Conservation (phyloP, 2,113 vertebrate species). For the Ameiurus melas region DNA sequence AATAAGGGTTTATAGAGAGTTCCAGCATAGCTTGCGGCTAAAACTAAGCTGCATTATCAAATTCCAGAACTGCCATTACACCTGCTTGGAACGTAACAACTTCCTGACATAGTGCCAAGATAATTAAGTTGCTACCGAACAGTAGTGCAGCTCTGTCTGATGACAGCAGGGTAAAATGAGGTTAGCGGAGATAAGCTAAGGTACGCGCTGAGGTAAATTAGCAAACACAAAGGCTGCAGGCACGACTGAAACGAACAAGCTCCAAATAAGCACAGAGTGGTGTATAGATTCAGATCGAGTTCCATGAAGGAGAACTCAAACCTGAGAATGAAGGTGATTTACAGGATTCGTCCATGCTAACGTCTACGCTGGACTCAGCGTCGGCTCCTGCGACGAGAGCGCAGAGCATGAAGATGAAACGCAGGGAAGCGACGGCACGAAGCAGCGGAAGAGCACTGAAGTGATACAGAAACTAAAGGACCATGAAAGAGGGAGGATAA, state of each 20-base stretch:
- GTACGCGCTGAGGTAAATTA: neutral
- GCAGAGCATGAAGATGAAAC: conserved; percentile 21
- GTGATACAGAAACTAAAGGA: conserved; percentile 21
- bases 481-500: conserved; percentile 34
- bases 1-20: neutral
- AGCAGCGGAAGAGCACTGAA: conserved; percentile 5
- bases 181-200: conserved; percentile 36
- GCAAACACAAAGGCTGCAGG: conserved; percentile 15
- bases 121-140: conserved; percentile 21
- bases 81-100: conserved; percentile 5
- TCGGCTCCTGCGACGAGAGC: conserved; percentile 62
- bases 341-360: conserved; percentile 67
- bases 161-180: neutral
- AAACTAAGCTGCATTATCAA: conserved; percentile 6
- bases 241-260: conserved; percentile 9
- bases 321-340: conserved; percentile 58
- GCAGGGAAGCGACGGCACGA: conserved; percentile 9
- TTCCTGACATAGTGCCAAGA: conserved; percentile 11
- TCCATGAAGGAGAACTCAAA: conserved; percentile 28
- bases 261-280: neutral
- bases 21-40: neutral
- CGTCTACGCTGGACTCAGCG: conserved; percentile 62
- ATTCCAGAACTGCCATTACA: conserved; percentile 17
- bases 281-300: neutral
- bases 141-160: neutral